Evolutionary conservation across 2,113 vertebrate genomes (phyloP).

Genomic region (Madoqua kirkii): DNA sequence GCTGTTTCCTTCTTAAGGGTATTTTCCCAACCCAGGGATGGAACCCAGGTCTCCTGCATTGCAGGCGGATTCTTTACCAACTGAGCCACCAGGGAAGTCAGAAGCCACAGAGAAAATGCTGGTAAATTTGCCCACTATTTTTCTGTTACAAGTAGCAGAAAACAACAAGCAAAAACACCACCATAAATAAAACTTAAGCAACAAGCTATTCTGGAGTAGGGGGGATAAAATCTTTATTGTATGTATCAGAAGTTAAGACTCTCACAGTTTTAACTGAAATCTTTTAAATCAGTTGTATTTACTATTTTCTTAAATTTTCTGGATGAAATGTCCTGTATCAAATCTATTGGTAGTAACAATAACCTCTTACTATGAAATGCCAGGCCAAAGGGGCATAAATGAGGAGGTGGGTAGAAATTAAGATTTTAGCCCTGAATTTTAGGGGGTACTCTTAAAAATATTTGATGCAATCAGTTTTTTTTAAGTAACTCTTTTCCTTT

Average conservation of each 20-base stretch:
- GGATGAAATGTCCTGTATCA: background rate
- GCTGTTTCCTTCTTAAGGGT: background rate
- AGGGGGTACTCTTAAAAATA: background rate
- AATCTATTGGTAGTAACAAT: background rate
- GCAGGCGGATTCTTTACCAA: background rate
- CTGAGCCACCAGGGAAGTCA: background rate
- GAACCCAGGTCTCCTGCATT: background rate
- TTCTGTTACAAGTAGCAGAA: background rate
- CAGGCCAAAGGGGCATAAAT: background rate
- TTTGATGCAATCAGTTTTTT: background rate
- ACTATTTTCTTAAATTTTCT: background rate
- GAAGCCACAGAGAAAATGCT: background rate
- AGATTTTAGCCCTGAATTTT: background rate
- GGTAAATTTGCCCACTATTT: background rate
- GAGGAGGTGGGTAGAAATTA: background rate
- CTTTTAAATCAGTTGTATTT: background rate
- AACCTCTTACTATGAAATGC: background rate
- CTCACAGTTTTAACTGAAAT: background rate
- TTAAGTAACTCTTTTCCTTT: background rate
- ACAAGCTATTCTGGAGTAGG: background rate
- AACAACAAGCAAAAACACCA: background rate
- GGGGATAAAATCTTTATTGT: background rate
- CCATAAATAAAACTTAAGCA: slow-evolving; percentile 14
- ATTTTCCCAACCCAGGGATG: background rate
- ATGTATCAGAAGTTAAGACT: background rate